Conservation (phyloP, 2,888 invertebrate species). For the Andrena chrysosceles region DNA sequence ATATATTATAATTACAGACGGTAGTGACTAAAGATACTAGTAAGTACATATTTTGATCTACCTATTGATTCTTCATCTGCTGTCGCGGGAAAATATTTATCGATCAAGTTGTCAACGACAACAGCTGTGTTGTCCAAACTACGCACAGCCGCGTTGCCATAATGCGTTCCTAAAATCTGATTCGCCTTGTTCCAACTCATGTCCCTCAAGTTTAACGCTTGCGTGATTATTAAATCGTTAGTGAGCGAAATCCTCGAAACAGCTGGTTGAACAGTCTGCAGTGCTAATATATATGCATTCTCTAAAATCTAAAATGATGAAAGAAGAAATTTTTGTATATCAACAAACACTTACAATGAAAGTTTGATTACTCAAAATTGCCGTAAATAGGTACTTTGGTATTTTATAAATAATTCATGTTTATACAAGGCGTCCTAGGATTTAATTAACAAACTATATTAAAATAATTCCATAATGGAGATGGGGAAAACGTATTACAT, state of each 20-base stretch:
- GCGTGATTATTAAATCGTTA: conserved; percentile 86
- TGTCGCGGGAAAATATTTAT: conserved; percentile 89
- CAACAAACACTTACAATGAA: not conserved
- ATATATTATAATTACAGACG: too few species aligned
- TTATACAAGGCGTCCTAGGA: too few species aligned
- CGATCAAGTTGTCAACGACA: conserved; percentile 90
- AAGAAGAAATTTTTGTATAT: not conserved
- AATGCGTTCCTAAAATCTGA: conserved; percentile 89
- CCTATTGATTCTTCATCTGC: conserved; percentile 66
- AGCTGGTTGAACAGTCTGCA: conserved; percentile 76
- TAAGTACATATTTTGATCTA: conserved; percentile 39
- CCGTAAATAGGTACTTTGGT: too few species aligned
- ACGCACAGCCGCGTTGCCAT: conserved; percentile 89
- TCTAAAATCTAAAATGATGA: conserved; percentile 76
- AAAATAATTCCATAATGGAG: too few species aligned
- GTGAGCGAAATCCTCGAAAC: conserved; percentile 85
- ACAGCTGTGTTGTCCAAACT: conserved; percentile 89
- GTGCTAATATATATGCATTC: conserved; percentile 77
- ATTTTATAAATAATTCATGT: not conserved
- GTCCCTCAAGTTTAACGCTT: conserved; percentile 89
- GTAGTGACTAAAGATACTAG: too few species aligned
- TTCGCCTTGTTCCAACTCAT: conserved; percentile 91
- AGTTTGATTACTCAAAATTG: too few species aligned
- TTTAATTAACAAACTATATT: too few species aligned
- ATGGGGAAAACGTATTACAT: too few species aligned